Evolutionary conservation across 2,797 vertebrate genomes (phyloP), one percentile per base, ranked within the genome.

Genomic region (Syncerus caffer): DNA sequence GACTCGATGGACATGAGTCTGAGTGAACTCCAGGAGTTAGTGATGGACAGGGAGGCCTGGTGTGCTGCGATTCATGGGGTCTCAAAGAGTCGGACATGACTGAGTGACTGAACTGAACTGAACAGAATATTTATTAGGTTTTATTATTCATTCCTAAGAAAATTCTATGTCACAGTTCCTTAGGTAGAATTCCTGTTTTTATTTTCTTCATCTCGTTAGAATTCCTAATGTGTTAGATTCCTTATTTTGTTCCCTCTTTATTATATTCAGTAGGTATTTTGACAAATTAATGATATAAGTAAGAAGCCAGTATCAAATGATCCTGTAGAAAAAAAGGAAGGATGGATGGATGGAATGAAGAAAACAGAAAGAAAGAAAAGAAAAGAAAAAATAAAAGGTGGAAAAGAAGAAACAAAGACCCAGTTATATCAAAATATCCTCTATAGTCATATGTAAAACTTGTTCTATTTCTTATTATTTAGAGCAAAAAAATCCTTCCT

Each of bases 151-250:
- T 92, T 88, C 14, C 42, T 80, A 47, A 58, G 23, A 74, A 93
- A 74, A 47, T 67, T 79, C 23, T 74, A 62, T 21, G 51, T 90
- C 11, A 79, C 53, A 71, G 2, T 71, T 83, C 55, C 31, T 50
- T 85, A 47, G 34, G 42, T 93, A 89, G 21, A 51, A 89, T 34
- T 79, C 8, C 8, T 85, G n/a, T 57, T 93, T 67, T 76, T 51
- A 76, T 74, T 97, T 89, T 95, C 55, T 90, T 89, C n/a, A 84
- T 80, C 9, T 34, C 76, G 13, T 95, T 96, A 80, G 6, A 90
- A 85, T 74, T 67, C 21, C 47, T 67, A 80, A 74, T 85, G 34
- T 60, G 7, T 50, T 79, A 84, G 27, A 10, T 27, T 78, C n/a
- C 12, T 96, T 83, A 67, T 67, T 85, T 84, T 45, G 13, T 53